A percentile compares a stretch with the other conserved stretches of the same genome.
phyloP scores from a whole-genome alignment of 2,888 invertebrate genomes.

The Harpalus rubripes region DNA sequence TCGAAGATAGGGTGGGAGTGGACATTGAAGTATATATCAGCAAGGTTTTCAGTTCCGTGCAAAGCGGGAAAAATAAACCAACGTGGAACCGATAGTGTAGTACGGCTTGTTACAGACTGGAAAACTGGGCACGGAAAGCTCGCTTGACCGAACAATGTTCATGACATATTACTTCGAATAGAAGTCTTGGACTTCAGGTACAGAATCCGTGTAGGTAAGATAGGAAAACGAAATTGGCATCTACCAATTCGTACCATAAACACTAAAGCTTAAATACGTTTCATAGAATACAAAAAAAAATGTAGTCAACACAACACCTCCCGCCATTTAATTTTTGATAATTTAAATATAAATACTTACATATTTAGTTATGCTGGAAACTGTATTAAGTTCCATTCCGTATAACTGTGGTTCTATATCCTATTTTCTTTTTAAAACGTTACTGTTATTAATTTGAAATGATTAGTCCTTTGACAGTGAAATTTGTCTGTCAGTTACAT shows the following conservation, averaged over 20 bases:
- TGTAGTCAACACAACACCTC: no score
- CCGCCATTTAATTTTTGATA: no score
- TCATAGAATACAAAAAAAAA: no score
- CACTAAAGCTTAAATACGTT: neutral
- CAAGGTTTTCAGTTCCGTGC: conserved; percentile 20
- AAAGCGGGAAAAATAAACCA: conserved; percentile 43
- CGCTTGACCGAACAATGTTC: conserved; percentile 49
- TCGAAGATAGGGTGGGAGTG: neutral
- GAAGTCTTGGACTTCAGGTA: conserved; percentile 14
- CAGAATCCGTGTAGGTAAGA: neutral
- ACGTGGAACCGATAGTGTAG: conserved; percentile 28
- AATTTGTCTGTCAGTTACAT: no score
- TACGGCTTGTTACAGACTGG: neutral
- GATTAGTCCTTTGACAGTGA: no score
- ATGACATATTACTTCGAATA: conserved; percentile 57
- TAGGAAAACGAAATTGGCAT: neutral
- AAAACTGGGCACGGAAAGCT: conserved; percentile 13
- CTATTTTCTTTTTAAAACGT: no score
- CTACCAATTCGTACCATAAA: neutral
- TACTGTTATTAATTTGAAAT: no score
- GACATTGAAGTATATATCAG: neutral
- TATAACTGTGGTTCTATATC: no score
- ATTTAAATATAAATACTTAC: no score
- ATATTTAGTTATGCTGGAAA: no score
- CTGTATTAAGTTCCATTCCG: no score